Evolutionary conservation across 2,797 vertebrate species (phyloP).

Genomic region (Cossypha polioptera): DNA sequence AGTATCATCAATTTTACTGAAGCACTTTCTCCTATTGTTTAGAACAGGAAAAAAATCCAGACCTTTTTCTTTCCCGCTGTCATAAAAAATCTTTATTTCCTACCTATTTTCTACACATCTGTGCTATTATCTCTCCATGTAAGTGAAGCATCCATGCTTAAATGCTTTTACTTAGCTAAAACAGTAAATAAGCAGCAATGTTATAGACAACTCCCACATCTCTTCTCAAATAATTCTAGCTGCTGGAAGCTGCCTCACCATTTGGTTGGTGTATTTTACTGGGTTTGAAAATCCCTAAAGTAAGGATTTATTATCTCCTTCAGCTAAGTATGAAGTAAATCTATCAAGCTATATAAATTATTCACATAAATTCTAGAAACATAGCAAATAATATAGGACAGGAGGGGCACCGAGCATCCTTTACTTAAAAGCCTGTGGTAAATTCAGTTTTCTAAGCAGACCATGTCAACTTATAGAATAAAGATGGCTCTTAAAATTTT

Average conservation of each 20-base stretch:
- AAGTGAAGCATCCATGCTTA: not conserved
- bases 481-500: not conserved
- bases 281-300: constrained; percentile 19
- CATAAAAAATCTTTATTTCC: not conserved
- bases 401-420: not conserved
- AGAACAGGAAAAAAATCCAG: not conserved
- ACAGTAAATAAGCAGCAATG: not conserved
- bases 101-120: not conserved
- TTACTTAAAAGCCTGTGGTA: not conserved
- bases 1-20: not conserved
- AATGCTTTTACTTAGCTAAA: not conserved
- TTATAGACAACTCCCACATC: not conserved
- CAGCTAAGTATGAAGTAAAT: not conserved
- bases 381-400: constrained; percentile 1
- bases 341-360: constrained; percentile 20
- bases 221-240: not conserved
- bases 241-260: not conserved
- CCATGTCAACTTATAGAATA: not conserved
- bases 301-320: constrained; percentile 15
- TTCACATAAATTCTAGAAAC: constrained; percentile 12
- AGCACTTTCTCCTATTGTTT: not conserved
- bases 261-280: not conserved
- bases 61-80: not conserved
- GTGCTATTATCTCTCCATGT: not conserved
- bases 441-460: not conserved